Conservation (phyloP, 35 echinoderm and acorn worm genomes). For the Lytechinus pictus region DNA sequence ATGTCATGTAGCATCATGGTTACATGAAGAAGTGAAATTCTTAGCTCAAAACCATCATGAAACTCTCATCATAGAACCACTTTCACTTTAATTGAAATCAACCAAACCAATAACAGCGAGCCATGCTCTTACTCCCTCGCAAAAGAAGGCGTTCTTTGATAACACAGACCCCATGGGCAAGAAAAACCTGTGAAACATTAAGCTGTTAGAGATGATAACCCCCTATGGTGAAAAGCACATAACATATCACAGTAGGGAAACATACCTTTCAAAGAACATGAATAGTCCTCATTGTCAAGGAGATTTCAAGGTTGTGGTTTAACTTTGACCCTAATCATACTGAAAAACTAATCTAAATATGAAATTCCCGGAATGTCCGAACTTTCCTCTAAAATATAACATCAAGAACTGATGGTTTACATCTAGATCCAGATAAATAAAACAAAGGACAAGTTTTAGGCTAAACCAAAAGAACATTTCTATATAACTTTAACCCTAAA, state of each 20-base stretch:
- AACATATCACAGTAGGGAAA: not conserved
- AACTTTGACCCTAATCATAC: constrained; percentile 3
- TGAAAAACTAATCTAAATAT: not conserved
- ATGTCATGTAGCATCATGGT: not conserved
- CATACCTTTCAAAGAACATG: not conserved
- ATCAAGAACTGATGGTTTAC: too few relatives aligned
- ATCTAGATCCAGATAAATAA: too few relatives aligned
- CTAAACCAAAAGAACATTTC: too few relatives aligned
- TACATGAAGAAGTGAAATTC: not conserved
- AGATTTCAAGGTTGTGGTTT: not conserved
- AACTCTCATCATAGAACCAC: not conserved
- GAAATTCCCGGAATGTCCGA: not conserved
- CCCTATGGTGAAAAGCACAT: not conserved
- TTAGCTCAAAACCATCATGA: not conserved
- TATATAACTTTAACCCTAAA: too few relatives aligned
- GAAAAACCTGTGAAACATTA: constrained; percentile 4
- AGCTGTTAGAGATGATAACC: not conserved
- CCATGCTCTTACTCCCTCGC: not conserved
- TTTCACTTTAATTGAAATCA: constrained; percentile 20
- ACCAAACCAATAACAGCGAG: not conserved
- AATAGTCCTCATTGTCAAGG: not conserved
- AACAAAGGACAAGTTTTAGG: too few relatives aligned
- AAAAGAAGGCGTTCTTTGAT: not conserved
- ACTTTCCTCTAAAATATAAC: not conserved
- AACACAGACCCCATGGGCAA: not conserved